These are phyloP conservation scores for Amphipoea oculea DNA, from an alignment of 2,888 invertebrate species.

Conservation along the genomic window DNA sequence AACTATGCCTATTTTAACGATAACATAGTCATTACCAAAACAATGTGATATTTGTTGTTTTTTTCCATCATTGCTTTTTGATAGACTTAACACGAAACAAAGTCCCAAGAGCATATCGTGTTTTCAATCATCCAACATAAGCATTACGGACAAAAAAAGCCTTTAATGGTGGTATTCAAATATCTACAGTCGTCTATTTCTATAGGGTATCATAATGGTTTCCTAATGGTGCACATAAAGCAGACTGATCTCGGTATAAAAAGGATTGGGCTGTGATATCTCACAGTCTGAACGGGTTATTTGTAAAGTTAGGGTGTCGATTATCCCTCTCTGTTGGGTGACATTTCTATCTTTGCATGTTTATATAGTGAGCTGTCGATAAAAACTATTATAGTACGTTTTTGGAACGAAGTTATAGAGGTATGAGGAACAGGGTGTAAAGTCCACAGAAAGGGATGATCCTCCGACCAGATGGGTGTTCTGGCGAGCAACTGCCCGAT, in stretches of 20 bases:
- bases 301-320: conserved; percentile 36
- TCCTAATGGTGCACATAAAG: conserved; percentile 53
- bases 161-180: conserved; percentile 32
- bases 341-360: conserved; percentile 14
- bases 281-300: conserved; percentile 38
- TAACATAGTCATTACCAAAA: too few species aligned
- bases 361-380: conserved; percentile 13
- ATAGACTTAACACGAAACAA: conserved; percentile 3
- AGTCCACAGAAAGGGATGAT: too few species aligned
- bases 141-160: conserved; percentile 5
- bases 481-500: too few species aligned
- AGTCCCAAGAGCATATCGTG: conserved; percentile 9
- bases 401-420: background rate
- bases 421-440: too few species aligned
- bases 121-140: background rate
- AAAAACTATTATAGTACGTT: background rate
- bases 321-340: conserved; percentile 17
- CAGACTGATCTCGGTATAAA: conserved; percentile 48
- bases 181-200: conserved; percentile 37
- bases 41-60: background rate
- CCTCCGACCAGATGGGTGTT: too few species aligned
- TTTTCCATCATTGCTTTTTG: background rate
- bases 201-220: conserved; percentile 51
- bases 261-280: conserved; percentile 48
- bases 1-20: too few species aligned